Percentiles rank a stretch among this genome's conserved stretches.
phyloP scores from a whole-genome alignment of 2,888 invertebrate species.

The Brachynemurus nebulosus region DNA sequence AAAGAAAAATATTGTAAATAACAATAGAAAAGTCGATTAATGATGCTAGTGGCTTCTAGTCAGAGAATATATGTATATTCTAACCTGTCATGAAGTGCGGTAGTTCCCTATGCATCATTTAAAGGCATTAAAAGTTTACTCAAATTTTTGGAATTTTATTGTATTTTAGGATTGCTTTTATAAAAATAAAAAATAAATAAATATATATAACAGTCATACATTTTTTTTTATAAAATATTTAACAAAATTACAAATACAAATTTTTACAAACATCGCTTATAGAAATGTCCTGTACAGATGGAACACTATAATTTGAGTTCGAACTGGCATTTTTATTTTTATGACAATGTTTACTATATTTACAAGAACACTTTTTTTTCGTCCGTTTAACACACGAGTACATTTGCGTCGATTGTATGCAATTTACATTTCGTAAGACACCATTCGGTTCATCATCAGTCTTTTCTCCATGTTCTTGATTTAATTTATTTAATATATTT shows the following conservation, averaged over 20 bases:
- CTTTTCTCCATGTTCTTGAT: background rate
- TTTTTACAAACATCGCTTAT: constrained; percentile 50
- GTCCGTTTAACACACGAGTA: constrained; percentile 8
- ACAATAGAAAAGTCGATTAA: no score
- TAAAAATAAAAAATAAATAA: background rate
- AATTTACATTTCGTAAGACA: background rate
- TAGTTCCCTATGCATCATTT: no score
- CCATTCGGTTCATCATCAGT: constrained; percentile 1
- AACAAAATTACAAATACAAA: constrained; percentile 35
- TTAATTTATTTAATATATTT: background rate
- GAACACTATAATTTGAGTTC: constrained; percentile 32
- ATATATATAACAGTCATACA: no score
- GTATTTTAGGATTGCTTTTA: no score
- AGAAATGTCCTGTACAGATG: constrained; percentile 51
- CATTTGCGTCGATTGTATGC: constrained; percentile 4
- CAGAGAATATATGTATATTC: no score
- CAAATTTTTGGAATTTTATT: no score
- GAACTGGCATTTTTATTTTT: constrained; percentile 30
- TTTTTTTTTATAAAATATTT: no score
- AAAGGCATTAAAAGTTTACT: no score
- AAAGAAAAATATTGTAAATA: no score
- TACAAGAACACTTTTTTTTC: constrained; percentile 35
- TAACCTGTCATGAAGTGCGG: no score
- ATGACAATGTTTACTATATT: constrained; percentile 33
- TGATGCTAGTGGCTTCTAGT: no score